Conservation (phyloP, 1,140 invertebrate genomes). For the Atta colombica region DNA sequence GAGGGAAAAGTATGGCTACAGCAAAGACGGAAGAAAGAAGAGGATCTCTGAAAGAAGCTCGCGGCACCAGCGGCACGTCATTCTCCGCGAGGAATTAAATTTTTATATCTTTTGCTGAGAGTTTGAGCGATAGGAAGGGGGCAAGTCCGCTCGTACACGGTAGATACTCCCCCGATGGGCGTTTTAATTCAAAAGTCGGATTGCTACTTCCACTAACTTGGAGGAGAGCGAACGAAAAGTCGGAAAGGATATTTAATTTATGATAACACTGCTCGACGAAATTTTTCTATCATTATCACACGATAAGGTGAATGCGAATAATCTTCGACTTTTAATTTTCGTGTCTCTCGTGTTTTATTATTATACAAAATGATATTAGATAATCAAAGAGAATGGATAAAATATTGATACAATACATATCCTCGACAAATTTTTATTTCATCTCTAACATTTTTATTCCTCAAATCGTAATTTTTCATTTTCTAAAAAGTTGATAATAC, state of each 20-base stretch:
- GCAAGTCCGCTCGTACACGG: neutral
- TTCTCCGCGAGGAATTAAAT: conserved; percentile 86
- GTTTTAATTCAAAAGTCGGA: conserved; percentile 75
- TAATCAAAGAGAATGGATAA: neutral
- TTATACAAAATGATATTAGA: neutral
- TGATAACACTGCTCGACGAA: conserved; percentile 15
- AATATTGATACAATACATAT: neutral
- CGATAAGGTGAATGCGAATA: neutral
- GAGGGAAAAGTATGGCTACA: conserved; percentile 46
- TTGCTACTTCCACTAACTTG: conserved; percentile 40
- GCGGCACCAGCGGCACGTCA: conserved; percentile 81
- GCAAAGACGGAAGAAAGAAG: conserved; percentile 68
- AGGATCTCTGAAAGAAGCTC: conserved; percentile 79
- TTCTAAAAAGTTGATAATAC: too few species aligned
- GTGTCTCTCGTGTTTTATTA: neutral
- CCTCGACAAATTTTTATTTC: neutral
- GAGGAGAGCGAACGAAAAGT: conserved; percentile 13
- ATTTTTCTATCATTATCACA: conserved; percentile 44
- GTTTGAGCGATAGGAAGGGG: conserved; percentile 82
- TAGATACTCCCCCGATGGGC: conserved; percentile 56
- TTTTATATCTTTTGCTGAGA: conserved; percentile 86
- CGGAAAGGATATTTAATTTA: conserved; percentile 44
- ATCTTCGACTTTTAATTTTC: neutral
- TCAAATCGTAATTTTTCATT: neutral
- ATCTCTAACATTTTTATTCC: neutral